Conservation (phyloP, 2,888 invertebrate genomes). For the Minunthozetes semirufus region DNA sequence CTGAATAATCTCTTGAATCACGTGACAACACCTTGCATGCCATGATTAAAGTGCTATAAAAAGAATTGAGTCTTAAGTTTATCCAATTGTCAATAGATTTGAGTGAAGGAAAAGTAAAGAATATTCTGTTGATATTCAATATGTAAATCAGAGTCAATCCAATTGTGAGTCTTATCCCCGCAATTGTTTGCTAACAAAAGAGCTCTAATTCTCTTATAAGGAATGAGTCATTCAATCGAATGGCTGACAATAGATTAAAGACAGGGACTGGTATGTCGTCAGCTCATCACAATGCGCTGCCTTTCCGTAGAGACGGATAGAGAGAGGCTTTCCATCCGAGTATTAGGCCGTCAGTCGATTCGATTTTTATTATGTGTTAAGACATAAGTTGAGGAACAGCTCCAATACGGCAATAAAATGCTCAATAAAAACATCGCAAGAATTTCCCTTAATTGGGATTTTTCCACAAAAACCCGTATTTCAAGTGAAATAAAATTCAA, state of each 20-base stretch:
- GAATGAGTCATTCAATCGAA: slow-evolving; percentile 15
- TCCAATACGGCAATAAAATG: neutral
- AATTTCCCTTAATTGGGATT: neutral
- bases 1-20: too few species aligned
- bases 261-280: neutral
- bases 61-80: neutral
- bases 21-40: too few species aligned
- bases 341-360: neutral
- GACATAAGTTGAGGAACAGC: slow-evolving; percentile 2
- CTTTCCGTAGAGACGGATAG: neutral
- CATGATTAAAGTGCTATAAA: neutral
- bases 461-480: too few species aligned
- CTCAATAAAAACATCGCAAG: neutral
- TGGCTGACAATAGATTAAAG: slow-evolving; percentile 8
- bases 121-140: neutral
- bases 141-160: slow-evolving; percentile 14
- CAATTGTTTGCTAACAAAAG: slow-evolving; percentile 1
- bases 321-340: neutral
- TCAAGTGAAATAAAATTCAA: too few species aligned
- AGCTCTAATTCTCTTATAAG: neutral
- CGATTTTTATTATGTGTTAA: neutral
- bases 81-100: neutral
- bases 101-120: neutral
- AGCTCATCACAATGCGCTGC: too few species aligned
- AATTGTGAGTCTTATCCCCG: neutral